A percentile compares a stretch with the other conserved stretches of the same genome.
These are phyloP conservation scores for Neomorphus geoffroyi DNA, from an alignment of 2,797 vertebrate species.

Conservation along the genomic window DNA sequence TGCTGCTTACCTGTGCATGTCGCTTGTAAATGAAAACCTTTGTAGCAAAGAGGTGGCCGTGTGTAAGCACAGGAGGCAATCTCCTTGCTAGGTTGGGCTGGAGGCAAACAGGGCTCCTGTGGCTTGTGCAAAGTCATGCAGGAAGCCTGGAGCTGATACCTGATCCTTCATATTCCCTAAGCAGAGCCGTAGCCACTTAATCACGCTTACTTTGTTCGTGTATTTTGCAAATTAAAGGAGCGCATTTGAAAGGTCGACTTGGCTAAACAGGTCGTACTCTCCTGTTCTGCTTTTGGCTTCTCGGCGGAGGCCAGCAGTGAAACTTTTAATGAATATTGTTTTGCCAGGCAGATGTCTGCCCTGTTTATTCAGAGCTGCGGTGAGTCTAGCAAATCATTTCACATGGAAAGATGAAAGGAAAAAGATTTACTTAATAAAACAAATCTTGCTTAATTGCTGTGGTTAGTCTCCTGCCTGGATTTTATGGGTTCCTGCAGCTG, in stretches of 20 bases:
- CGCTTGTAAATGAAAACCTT: background rate
- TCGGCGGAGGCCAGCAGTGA: background rate
- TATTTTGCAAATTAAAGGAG: background rate
- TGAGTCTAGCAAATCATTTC: background rate
- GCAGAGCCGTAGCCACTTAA: background rate
- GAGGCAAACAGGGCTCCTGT: background rate
- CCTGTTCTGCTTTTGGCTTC: background rate
- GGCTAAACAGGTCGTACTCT: background rate
- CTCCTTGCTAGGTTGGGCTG: background rate
- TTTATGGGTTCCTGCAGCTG: slow-evolving; percentile 52
- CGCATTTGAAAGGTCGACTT: background rate
- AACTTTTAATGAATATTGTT: background rate
- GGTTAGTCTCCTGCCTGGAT: slow-evolving; percentile 30
- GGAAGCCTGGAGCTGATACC: background rate
- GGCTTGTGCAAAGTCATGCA: background rate
- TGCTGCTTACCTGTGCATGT: background rate
- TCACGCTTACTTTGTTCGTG: background rate
- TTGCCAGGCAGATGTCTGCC: background rate
- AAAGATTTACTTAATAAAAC: slow-evolving; percentile 19
- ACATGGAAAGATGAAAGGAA: slow-evolving; percentile 29
- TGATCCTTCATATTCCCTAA: background rate
- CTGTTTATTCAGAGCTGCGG: background rate
- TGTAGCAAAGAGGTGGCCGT: background rate
- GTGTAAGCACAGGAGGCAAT: background rate
- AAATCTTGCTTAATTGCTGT: slow-evolving; percentile 36